A percentile compares a stretch with the other conserved stretches of the same genome.
These are phyloP conservation scores for Zaprionus tsacasi DNA, from an alignment of 1,140 invertebrate genomes.

Conservation along the genomic window DNA sequence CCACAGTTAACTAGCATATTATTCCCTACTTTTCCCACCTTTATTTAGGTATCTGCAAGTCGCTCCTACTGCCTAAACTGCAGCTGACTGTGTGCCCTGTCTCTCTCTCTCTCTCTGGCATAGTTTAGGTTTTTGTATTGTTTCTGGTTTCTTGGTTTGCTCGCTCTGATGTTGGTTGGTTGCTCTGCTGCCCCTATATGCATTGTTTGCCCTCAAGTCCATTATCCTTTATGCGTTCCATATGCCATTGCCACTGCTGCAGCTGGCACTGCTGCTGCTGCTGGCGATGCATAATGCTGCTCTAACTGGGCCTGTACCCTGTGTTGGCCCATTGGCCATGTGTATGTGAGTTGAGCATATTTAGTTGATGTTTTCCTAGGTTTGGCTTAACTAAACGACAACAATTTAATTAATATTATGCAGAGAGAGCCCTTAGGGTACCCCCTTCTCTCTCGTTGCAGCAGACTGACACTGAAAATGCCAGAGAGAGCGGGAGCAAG, in stretches of 20 bases:
- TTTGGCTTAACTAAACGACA: slow-evolving; percentile 10
- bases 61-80: neutral
- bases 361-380: slow-evolving; percentile 39
- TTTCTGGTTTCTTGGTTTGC: slow-evolving; percentile 21
- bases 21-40: neutral
- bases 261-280: no score
- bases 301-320: neutral
- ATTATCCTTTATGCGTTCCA: slow-evolving; percentile 71
- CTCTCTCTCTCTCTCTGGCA: neutral
- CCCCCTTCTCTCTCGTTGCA: neutral
- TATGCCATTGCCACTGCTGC: slow-evolving; percentile 29
- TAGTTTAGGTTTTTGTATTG: slow-evolving; percentile 47
- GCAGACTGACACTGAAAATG: slow-evolving; percentile 38
- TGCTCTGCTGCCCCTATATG: slow-evolving; percentile 28
- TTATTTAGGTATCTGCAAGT: neutral
- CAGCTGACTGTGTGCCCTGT: slow-evolving; percentile 1
- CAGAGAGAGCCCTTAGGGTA: slow-evolving; percentile 16
- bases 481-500: slow-evolving; percentile 32
- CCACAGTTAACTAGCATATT: accelerated
- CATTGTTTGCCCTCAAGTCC: slow-evolving; percentile 66
- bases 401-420: slow-evolving; percentile 73
- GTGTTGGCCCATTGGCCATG: slow-evolving; percentile 19
- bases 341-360: slow-evolving; percentile 47
- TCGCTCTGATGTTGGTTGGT: neutral
- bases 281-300: neutral